Evolutionary conservation across 2,888 invertebrate genomes (phyloP), one percentile per base, ranked within the genome.

Genomic region (Caenorhabditis afra): DNA sequence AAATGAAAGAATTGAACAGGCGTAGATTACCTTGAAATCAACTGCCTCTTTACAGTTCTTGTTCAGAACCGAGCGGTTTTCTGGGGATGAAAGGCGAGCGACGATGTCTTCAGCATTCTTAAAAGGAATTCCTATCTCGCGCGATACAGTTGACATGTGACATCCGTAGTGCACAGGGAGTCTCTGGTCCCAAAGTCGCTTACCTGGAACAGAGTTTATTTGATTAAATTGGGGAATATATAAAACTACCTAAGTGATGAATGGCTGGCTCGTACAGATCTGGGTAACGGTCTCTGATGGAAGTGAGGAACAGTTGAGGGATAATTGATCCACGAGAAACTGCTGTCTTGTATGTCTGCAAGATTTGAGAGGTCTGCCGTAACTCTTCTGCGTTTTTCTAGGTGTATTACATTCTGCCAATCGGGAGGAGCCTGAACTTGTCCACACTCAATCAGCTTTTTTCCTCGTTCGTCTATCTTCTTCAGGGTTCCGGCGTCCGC

Each of bases 131-230:
- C 74, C 79, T 1, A 79, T 29, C 47, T 79, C 68, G 22, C 74
- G 58, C 20, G 68, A 68, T n/a, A 79, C 79, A 11, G 74, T 79
- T n/a, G 74, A 79, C 79, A 79, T 79, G 47, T 79, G 79, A 29
- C 68, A 75, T 3, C 79, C 74, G 58, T 74, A 75, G 39, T 79
- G 74, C 16, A 79, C 74, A 1, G 79, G 79, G 18, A 73, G 47
- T 20, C 71, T 52, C 20, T 57, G 47, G 23, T 70, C 50, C 79
- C 79, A 79, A 4, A 79, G 74, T 5, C 79, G 57, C 23, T 67
- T 61, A 39, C 78, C 78, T 78, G 47, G 29, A 64, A 57, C 49
- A 47, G 20, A 8, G 8, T 29, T 1, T n/a, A 16, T 44, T 44
- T 23, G 10, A 16, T 45, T 8, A n/a, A 41, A 22, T 44, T 59